phyloP scores from a whole-genome alignment of 1,140 invertebrate species.

The Nixonia krombeini region DNA sequence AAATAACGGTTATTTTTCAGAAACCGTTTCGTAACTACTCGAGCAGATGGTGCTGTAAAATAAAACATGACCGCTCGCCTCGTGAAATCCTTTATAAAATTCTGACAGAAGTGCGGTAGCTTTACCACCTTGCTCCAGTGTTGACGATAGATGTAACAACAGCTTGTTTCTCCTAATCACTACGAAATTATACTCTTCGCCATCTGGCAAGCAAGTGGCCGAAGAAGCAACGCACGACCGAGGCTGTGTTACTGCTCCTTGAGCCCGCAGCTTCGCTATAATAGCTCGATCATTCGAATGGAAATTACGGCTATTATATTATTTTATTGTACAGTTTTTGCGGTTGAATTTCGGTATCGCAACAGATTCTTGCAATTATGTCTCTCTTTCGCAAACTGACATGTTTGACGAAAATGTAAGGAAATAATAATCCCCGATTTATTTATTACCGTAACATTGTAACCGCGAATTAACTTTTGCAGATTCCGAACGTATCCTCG shows the following conservation, averaged over 20 bases:
- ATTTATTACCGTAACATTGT: no score
- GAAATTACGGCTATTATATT: constrained; percentile 34
- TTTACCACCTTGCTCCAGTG: constrained; percentile 24
- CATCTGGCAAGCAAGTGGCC: constrained; percentile 47
- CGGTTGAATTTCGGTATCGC: no score
- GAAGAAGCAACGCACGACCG: constrained; percentile 21
- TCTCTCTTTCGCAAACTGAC: no score
- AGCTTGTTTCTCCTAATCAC: constrained; percentile 44
- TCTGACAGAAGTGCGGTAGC: constrained; percentile 26
- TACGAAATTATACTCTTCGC: constrained; percentile 46
- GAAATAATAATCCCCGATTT: no score
- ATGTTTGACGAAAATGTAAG: no score
- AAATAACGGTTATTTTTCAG: no score
- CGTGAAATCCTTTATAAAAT: constrained; percentile 36
- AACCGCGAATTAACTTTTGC: no score
- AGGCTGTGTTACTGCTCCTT: constrained; percentile 28
- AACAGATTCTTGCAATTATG: no score
- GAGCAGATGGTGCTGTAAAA: constrained; percentile 33
- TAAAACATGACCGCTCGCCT: constrained; percentile 23
- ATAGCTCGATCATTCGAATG: constrained; percentile 22
- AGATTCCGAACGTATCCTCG: no score
- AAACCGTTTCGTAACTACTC: constrained; percentile 29
- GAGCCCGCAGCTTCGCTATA: constrained; percentile 17
- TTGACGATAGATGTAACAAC: constrained; percentile 30
- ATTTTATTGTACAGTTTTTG: no score